These are phyloP conservation scores for Acanthochromis polyacanthus DNA, from an alignment of 2,113 vertebrate species.

Conservation along the genomic window DNA sequence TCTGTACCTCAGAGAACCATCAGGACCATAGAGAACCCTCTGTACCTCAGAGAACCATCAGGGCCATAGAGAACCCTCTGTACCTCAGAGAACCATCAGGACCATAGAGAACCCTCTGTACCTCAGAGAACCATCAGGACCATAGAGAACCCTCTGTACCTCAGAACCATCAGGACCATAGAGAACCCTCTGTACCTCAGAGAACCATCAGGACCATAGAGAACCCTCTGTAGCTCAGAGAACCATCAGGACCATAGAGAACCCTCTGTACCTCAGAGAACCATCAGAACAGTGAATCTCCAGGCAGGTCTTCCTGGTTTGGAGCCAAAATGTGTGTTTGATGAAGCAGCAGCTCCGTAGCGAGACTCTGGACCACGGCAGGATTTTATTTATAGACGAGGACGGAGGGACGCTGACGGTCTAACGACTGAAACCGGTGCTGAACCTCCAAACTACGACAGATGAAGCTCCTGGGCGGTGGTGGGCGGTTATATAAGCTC, in stretches of 20 bases:
- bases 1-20: slow-evolving; percentile 51
- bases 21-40: slow-evolving; percentile 28
- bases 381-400: slow-evolving; percentile 49
- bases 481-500: slow-evolving; percentile 67
- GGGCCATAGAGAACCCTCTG: too few species aligned
- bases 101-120: slow-evolving; percentile 41
- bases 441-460: slow-evolving; percentile 24
- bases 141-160: slow-evolving; percentile 45
- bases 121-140: slow-evolving; percentile 50
- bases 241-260: slow-evolving; percentile 52
- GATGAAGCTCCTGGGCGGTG: slow-evolving; percentile 44
- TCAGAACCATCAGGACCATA: slow-evolving; percentile 48
- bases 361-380: slow-evolving; percentile 30
- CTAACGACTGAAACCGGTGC: slow-evolving; percentile 8
- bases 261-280: slow-evolving; percentile 41
- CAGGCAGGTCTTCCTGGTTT: slow-evolving; percentile 48
- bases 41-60: slow-evolving; percentile 53
- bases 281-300: slow-evolving; percentile 49
- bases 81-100: slow-evolving; percentile 51
- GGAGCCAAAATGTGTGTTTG: slow-evolving; percentile 58
- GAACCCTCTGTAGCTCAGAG: slow-evolving; percentile 40
- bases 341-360: slow-evolving; percentile 43
- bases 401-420: slow-evolving; percentile 3
- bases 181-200: slow-evolving; percentile 42
- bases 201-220: slow-evolving; percentile 49